Percentiles rank a stretch among this genome's conserved stretches.
Evolutionary conservation across 2,113 vertebrate species (phyloP).

Genomic region (Panurus biarmicus): DNA sequence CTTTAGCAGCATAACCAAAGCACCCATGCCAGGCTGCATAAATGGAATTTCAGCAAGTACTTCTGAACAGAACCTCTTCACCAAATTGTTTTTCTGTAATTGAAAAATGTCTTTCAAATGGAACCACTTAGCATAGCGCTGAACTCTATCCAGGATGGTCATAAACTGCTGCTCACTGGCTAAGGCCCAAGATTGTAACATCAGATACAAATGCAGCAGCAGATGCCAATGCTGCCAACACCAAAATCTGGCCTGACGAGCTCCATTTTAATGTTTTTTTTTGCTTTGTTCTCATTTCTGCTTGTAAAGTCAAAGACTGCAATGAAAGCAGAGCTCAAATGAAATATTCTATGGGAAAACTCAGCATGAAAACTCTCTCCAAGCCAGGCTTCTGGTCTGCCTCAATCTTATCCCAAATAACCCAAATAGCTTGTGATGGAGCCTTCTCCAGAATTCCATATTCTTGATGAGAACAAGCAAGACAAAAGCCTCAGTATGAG

Average conservation of each 20-base stretch:
- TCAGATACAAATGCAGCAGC: conserved; percentile 23
- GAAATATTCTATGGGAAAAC: neutral
- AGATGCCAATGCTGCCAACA: neutral
- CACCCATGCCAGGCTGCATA: conserved; percentile 34
- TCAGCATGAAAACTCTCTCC: neutral
- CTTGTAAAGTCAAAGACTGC: neutral
- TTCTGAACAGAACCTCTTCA: conserved; percentile 47
- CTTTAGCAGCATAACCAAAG: conserved; percentile 42
- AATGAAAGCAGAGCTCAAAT: neutral
- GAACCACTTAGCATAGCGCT: conserved; percentile 55
- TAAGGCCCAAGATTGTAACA: conserved; percentile 26
- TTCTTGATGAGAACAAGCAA: neutral
- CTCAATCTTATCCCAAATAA: neutral
- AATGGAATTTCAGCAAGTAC: conserved; percentile 54
- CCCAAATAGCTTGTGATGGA: neutral
- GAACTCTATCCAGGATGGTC: conserved; percentile 33
- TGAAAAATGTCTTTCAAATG: conserved; percentile 63
- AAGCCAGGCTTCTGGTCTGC: neutral
- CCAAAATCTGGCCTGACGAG: neutral
- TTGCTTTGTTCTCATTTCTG: conserved; percentile 9
- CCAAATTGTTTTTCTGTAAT: conserved; percentile 62
- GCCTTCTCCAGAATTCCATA: neutral
- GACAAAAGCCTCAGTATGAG: neutral
- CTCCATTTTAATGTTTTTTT: neutral
- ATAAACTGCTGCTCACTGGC: conserved; percentile 34